Conservation (phyloP, 2,113 vertebrate species). For the Tetrao urogallus region DNA sequence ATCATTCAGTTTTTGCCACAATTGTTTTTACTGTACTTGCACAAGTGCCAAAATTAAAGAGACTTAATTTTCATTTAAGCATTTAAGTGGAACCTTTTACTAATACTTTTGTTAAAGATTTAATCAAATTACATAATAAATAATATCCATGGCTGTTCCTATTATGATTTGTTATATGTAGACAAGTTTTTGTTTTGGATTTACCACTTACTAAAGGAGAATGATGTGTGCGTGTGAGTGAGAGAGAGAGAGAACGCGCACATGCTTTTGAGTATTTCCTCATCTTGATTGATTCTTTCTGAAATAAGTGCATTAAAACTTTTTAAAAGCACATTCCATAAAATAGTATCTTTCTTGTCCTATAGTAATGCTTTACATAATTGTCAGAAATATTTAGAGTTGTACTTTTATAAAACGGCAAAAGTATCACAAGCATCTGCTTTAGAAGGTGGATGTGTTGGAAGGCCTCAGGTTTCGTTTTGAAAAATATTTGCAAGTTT, state of each 20-base stretch:
- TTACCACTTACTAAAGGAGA: conserved; percentile 1
- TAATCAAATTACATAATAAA: conserved; percentile 5
- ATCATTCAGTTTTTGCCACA: not conserved
- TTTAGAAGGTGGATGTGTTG: not conserved
- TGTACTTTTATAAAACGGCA: not conserved
- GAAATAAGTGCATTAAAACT: conserved; percentile 18
- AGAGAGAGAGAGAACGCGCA: not conserved
- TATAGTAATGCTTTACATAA: not conserved
- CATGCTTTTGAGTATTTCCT: not conserved
- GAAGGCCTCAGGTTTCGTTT: not conserved
- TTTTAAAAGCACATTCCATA: conserved; percentile 8
- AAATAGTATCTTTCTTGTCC: not conserved
- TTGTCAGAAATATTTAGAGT: not conserved
- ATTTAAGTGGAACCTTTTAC: conserved; percentile 18
- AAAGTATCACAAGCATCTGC: not conserved
- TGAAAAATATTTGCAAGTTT: not conserved
- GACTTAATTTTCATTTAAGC: conserved; percentile 33
- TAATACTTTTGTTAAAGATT: conserved; percentile 20
- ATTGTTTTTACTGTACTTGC: conserved; percentile 1
- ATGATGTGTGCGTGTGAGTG: not conserved
- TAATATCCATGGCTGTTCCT: not conserved
- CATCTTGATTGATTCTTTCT: not conserved
- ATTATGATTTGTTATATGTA: not conserved
- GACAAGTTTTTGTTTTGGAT: not conserved
- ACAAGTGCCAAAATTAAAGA: not conserved